Evolutionary conservation across 2,797 vertebrate species (phyloP).

Genomic region (Telmatherina bonti): DNA sequence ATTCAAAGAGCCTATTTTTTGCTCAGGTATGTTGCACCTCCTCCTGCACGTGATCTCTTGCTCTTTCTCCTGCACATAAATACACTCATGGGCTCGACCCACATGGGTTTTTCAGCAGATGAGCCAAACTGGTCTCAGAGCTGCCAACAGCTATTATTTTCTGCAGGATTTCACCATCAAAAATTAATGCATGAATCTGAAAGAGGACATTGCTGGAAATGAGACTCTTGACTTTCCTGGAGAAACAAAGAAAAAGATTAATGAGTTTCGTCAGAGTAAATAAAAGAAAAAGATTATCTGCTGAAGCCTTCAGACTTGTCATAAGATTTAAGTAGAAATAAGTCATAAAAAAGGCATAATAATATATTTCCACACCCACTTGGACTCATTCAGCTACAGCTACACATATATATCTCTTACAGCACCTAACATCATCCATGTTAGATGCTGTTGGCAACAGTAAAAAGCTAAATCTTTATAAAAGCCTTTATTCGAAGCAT

Average conservation of each 20-base stretch:
- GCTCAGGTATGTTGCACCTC: conserved; percentile 59
- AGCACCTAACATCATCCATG: no score
- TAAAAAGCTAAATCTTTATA: conserved; percentile 32
- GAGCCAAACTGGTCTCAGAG: conserved; percentile 26
- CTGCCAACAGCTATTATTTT: conserved; percentile 41
- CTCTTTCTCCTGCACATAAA: conserved; percentile 31
- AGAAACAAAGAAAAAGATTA: conserved; percentile 21
- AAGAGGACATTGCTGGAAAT: conserved; percentile 25
- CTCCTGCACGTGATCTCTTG: conserved; percentile 13
- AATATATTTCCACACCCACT: no score
- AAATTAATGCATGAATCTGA: conserved; percentile 34
- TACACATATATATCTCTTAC: no score
- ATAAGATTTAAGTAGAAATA: not conserved
- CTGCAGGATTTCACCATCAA: conserved; percentile 44
- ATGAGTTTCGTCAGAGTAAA: conserved; percentile 4
- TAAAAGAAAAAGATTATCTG: not conserved
- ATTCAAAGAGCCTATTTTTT: conserved; percentile 56
- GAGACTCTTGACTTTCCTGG: conserved; percentile 9
- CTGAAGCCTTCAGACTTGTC: conserved; percentile 7
- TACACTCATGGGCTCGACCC: conserved; percentile 39
- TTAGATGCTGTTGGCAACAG: conserved; percentile 26
- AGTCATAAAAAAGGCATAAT: not conserved
- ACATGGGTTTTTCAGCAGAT: not conserved
- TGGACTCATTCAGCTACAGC: not conserved
- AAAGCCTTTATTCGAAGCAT: conserved; percentile 21